These are phyloP conservation scores for Heloderma charlesbogerti DNA, from an alignment of 2,113 vertebrate genomes.

Conservation along the genomic window DNA sequence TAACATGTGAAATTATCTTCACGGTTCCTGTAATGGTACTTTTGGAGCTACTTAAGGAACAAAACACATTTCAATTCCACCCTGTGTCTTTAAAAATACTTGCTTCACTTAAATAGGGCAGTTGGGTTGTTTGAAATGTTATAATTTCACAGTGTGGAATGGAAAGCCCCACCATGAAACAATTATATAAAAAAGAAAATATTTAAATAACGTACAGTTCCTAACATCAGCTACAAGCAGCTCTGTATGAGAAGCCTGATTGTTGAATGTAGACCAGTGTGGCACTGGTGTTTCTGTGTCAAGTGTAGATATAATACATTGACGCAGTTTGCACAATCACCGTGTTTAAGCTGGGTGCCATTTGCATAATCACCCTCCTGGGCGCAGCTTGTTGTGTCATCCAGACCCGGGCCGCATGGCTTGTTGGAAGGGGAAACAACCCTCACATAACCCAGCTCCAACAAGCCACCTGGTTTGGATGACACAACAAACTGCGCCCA, in stretches of 20 bases:
- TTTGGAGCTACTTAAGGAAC: neutral
- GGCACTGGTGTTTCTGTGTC: neutral
- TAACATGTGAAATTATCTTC: accelerated
- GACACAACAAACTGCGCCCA: too few relatives aligned
- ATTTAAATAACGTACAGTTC: neutral
- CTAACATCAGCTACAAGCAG: neutral
- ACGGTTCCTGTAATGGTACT: accelerated
- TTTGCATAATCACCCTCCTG: too few relatives aligned
- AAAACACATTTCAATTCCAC: neutral
- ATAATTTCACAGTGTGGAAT: neutral
- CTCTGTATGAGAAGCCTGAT: neutral
- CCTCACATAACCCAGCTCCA: too few relatives aligned
- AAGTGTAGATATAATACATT: neutral
- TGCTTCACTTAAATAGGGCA: neutral
- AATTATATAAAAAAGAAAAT: neutral
- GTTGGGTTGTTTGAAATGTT: neutral
- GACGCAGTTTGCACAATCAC: too few relatives aligned
- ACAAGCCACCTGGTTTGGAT: too few relatives aligned
- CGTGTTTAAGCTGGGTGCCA: too few relatives aligned
- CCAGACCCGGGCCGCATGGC: too few relatives aligned
- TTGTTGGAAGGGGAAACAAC: too few relatives aligned
- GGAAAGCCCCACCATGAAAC: neutral
- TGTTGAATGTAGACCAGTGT: neutral
- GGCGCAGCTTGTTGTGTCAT: too few relatives aligned
- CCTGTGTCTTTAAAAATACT: constrained; percentile 19